A percentile compares a stretch with the other conserved stretches of the same genome.
Evolutionary conservation across 1,140 invertebrate genomes (phyloP).

Genomic region (Notospermus geniculatus): DNA sequence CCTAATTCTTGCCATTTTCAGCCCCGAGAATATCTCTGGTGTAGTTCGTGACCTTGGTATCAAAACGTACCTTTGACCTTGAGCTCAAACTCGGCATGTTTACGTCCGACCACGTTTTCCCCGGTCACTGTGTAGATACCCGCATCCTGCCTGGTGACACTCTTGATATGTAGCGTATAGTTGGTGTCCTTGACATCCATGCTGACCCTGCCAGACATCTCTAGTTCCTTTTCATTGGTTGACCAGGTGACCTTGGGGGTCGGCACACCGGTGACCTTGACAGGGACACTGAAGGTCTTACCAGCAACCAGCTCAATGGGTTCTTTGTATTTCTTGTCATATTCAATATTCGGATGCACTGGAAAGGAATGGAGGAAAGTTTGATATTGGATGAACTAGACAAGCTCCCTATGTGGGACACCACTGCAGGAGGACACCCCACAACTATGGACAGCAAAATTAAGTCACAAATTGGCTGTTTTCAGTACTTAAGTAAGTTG

Average conservation of each 20-base stretch:
- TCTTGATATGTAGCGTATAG: conserved; percentile 65
- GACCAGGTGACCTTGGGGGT: conserved; percentile 74
- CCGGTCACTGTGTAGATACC: conserved; percentile 68
- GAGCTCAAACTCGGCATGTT: conserved; percentile 45
- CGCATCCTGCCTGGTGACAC: conserved; percentile 75
- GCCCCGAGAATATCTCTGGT: too few species aligned
- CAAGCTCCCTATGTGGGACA: too few species aligned
- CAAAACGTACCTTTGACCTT: conserved; percentile 38
- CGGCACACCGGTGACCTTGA: conserved; percentile 79
- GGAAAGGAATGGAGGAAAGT: conserved; percentile 18
- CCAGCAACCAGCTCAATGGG: conserved; percentile 47
- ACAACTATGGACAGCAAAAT: too few species aligned
- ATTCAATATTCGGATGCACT: conserved; percentile 49
- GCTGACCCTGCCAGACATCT: conserved; percentile 27
- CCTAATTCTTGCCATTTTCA: too few species aligned
- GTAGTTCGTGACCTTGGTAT: too few species aligned
- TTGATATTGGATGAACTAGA: background rate
- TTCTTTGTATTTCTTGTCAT: conserved; percentile 48
- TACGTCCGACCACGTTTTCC: conserved; percentile 44
- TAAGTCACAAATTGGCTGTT: too few species aligned
- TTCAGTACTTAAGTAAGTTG: too few species aligned
- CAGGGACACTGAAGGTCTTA: conserved; percentile 38
- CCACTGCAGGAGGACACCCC: too few species aligned
- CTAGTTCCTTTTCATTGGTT: conserved; percentile 31
- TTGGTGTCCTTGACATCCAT: conserved; percentile 31